Evolutionary conservation across 2,113 vertebrate species (phyloP).

Genomic region (Bos indicus): DNA sequence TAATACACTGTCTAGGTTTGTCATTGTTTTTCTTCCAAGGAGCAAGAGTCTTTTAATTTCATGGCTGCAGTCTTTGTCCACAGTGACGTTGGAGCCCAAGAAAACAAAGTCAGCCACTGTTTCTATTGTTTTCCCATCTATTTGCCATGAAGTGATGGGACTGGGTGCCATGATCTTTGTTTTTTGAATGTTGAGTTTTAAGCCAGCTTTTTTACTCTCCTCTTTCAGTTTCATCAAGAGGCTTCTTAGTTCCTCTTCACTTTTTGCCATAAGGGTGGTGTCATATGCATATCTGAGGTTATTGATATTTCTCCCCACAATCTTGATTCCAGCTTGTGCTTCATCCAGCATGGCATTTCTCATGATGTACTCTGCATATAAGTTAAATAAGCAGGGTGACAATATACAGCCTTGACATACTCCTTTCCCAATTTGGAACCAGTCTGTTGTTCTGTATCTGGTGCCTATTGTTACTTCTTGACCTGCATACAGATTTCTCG

Average conservation of each 20-base stretch:
- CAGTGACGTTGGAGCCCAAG: not conserved
- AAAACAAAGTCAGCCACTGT: not conserved
- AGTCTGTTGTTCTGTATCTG: not conserved
- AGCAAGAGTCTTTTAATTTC: not conserved
- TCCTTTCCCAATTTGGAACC: not conserved
- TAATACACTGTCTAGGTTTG: not conserved
- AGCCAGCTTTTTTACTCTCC: not conserved
- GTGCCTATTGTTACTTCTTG: not conserved
- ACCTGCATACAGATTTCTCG: not conserved
- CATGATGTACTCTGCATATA: not conserved
- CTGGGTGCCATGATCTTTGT: not conserved
- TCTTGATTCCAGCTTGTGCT: not conserved
- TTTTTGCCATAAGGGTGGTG: not conserved
- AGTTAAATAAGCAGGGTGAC: not conserved
- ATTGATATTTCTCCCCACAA: not conserved
- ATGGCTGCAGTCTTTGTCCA: not conserved
- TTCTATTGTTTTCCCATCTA: not conserved
- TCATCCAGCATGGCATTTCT: not conserved
- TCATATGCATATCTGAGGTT: not conserved
- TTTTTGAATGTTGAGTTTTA: not conserved
- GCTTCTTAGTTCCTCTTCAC: not conserved
- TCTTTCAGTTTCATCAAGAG: not conserved
- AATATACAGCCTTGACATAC: not conserved
- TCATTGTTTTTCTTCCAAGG: not conserved
- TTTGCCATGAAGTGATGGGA: not conserved